Conservation (phyloP, 2,113 vertebrate genomes). For the Amazona vittata region DNA sequence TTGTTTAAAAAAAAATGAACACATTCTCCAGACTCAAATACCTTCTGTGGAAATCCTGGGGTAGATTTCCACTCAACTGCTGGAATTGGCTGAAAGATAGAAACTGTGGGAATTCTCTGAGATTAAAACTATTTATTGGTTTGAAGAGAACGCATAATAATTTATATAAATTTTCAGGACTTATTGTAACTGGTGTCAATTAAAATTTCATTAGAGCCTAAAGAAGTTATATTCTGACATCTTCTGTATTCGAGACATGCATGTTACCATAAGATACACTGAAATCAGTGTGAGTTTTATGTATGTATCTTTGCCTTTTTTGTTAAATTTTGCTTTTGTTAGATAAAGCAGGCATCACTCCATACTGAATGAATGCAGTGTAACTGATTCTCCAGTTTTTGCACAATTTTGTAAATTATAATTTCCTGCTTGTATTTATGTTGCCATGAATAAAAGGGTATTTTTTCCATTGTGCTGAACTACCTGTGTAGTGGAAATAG, state of each 20-base stretch:
- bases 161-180: background rate
- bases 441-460: background rate
- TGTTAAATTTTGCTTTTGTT: background rate
- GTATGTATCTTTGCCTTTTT: background rate
- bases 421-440: background rate
- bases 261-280: background rate
- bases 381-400: background rate
- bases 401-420: background rate
- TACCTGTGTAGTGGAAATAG: background rate
- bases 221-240: background rate
- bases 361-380: background rate
- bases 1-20: background rate
- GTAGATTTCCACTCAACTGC: background rate
- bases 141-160: background rate
- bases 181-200: background rate
- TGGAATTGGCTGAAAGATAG: background rate
- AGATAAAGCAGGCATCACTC: background rate
- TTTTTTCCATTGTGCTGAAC: background rate
- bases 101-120: background rate
- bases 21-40: fast-evolving
- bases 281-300: background rate
- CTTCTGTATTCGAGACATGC: background rate
- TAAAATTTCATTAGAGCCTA: background rate
- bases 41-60: background rate
- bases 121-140: background rate